Conservation (phyloP, 1,140 invertebrate species). For the Anoplolepis gracilipes region DNA sequence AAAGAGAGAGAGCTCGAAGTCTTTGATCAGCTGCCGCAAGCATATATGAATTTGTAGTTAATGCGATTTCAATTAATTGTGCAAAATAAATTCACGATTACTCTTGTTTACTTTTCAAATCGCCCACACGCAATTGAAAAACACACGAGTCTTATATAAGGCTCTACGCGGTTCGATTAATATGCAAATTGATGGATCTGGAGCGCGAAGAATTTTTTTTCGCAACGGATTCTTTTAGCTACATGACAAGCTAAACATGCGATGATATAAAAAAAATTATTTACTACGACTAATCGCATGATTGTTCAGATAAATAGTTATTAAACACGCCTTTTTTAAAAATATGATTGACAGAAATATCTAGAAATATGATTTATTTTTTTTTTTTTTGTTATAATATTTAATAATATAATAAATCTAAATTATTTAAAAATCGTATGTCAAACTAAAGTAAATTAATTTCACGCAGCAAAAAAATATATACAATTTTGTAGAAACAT, state of each 20-base stretch:
- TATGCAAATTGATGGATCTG: slow-evolving; percentile 40
- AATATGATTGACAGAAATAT: background rate
- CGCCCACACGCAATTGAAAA: slow-evolving; percentile 21
- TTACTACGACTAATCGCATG: background rate
- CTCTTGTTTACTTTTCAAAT: background rate
- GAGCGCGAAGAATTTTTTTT: slow-evolving; percentile 19
- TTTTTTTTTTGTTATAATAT: background rate
- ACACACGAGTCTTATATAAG: background rate
- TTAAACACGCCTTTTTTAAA: background rate
- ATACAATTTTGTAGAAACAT: background rate
- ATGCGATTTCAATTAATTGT: background rate
- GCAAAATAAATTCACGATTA: background rate
- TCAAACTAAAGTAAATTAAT: background rate
- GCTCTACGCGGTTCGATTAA: slow-evolving; percentile 18
- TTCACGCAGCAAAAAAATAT: background rate
- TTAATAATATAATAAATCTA: too few species aligned
- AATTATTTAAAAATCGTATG: background rate
- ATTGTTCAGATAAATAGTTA: background rate
- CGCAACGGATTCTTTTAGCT: background rate
- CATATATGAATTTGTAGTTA: background rate
- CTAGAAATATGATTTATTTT: background rate
- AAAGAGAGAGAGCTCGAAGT: background rate
- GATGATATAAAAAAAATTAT: slow-evolving; percentile 4
- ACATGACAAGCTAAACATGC: background rate
- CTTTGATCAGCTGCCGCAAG: background rate